Evolutionary conservation across 2,888 invertebrate species (phyloP), one percentile per base, ranked within the genome.

Genomic region (Eumerus sabulonum): DNA sequence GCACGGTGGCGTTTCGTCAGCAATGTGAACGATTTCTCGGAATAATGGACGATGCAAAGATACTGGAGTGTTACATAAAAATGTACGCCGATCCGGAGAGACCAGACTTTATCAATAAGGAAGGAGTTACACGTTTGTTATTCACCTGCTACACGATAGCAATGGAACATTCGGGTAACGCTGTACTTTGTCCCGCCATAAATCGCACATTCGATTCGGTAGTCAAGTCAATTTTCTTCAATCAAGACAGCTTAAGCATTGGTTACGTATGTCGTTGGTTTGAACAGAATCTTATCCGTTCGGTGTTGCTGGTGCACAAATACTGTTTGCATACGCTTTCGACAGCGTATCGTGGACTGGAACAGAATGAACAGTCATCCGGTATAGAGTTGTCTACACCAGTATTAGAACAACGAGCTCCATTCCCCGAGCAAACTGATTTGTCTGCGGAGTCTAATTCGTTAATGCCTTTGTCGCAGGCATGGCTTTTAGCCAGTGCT

Each of bases 231-330:
- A 96, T 96, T 86, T 96, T 95, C 90, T 94, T 95, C 87, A 92
- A 93, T 27, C 95, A 95, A 87, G 92, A 92, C 73, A 90, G 91
- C 53, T 91, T 96, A 82, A 94, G 94, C 57, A 90, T 93, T 17
- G 93, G 93, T 72, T 96, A 92, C 86, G 93, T 96, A 71, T 92
- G 93, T 59, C 94, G 95, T 86, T 96, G 96, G 96, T 90, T 96
- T 18, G 92, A 92, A 84, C 92, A 93, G 81, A 93, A 96, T 89
- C 93, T 94, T 74, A 94, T 94, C 44, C 90, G 95, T 47, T 90
- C 96, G 45, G 91, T 96, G 45, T 90, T 93, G 67, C 93, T 95
- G 1, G 90, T 96, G 18, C 96, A 96, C 87, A 92, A 94, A 87
- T 94, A 84, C 83, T 88, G 87, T 59, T 85, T 89, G 2, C 89